Base-by-base conservation (phyloP, 1,140 invertebrate genomes). In the Atta cephalotes region DNA sequence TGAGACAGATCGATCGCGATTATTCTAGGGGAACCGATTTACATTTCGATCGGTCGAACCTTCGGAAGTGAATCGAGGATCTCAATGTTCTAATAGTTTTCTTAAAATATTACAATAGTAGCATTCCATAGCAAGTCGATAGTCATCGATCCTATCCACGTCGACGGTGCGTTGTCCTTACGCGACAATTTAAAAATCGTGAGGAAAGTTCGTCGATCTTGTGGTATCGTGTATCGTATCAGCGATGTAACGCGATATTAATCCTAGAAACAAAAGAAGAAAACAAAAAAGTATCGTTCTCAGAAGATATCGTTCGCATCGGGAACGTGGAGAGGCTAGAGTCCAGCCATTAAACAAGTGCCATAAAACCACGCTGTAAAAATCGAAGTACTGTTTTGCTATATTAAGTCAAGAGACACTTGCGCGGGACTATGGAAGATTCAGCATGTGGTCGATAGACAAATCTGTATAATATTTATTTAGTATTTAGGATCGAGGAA, bases 61-160 rank as follows among this genome's bases (percentile, higher is more conserved):
- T n/a, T 49, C 12, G 70, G 14, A 84, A 31, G n/a, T 28, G 25
- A 62, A 14, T 53, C 70, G 56, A 49, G 68, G 21, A 76, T 72
- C 39, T 74, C 56, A 60, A 62, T 65, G 35, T 72, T 45, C 45
- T 66, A 62, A 45, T 78, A 63, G 76, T 49, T 49, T 84, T 63
- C 62, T 39, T 84, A 16, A 85, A 66, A 56, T 79, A 85, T 66
- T 79, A 79, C 58, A 89, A 93, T 93, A 93, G 92, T 94, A 94
- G 93, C 93, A 94, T 94, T 94, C 93, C 93, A 94, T 93, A 93
- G 89, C 89, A 79, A 66, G 58, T 92, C 88, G 65, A 92, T 94
- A 94, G 92, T 94, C 92, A 93, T 92, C 91, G 90, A 92, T 90
- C 86, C 90, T 90, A 89, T 92, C 91, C 92, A 89, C 84, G 70